A percentile compares a stretch with the other conserved stretches of the same genome.
Conservation (phyloP, 2,113 vertebrate species). For the Mastomys natalensis region DNA sequence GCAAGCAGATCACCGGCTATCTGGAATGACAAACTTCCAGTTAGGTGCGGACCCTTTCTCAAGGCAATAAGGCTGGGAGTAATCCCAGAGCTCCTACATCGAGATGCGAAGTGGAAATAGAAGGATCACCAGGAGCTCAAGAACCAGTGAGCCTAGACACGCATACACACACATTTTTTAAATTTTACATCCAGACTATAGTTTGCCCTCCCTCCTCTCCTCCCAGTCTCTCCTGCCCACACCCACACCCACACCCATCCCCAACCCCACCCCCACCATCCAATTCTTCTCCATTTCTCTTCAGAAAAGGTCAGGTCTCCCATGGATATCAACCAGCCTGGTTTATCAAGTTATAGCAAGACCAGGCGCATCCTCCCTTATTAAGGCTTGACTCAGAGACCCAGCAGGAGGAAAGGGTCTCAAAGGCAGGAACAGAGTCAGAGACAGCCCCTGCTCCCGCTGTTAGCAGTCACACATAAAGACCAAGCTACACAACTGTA, state of each 20-base stretch:
- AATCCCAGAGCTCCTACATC: not conserved
- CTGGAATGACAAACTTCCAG: not conserved
- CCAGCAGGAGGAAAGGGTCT: not conserved
- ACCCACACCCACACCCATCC: too few relatives aligned
- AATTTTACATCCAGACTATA: not conserved
- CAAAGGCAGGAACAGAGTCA: not conserved
- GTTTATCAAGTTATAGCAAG: not conserved
- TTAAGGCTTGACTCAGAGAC: not conserved
- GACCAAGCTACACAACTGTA: not conserved
- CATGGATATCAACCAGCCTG: not conserved
- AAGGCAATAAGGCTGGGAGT: not conserved
- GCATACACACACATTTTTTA: not conserved
- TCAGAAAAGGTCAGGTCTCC: not conserved
- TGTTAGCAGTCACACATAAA: not conserved
- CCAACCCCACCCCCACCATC: not conserved
- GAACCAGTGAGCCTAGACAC: not conserved
- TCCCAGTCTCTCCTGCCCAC: not conserved
- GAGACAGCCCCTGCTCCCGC: not conserved
- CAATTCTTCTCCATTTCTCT: not conserved
- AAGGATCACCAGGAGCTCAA: not conserved
- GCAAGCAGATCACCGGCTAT: not conserved
- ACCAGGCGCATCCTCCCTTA: not conserved
- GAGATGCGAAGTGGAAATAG: not conserved
- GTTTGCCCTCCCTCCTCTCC: not conserved
- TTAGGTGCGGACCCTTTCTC: not conserved